Percentiles rank a stretch among this genome's conserved stretches.
Evolutionary conservation across 2,888 invertebrate species (phyloP).

Genomic region (Agriopis leucophaearia): DNA sequence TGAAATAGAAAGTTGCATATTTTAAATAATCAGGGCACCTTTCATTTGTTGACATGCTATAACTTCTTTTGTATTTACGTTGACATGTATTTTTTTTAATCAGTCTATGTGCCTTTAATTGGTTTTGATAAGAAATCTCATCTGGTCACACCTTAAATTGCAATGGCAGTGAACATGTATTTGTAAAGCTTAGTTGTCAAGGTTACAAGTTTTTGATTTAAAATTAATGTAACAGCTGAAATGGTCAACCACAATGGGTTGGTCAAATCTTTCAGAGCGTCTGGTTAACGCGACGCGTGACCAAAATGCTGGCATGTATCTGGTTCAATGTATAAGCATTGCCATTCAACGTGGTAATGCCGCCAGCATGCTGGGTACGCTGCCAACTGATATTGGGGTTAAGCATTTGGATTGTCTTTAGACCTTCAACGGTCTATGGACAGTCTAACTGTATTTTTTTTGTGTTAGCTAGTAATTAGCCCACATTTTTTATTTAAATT

Average conservation of each 20-base stretch:
- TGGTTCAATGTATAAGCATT: no score
- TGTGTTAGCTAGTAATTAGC: no score
- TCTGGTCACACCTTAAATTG: not conserved
- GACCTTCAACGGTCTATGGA: no score
- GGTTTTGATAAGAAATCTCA: conserved; percentile 11
- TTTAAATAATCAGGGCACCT: conserved; percentile 57
- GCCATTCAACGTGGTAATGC: no score
- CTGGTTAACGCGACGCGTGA: no score
- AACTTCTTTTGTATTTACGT: conserved; percentile 53
- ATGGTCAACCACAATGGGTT: not conserved
- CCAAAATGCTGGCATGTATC: no score
- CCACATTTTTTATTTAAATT: no score
- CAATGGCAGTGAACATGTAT: not conserved
- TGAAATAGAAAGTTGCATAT: conserved; percentile 59
- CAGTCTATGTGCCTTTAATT: not conserved
- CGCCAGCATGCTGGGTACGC: no score
- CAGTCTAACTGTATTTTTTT: no score
- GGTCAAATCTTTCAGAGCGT: no score
- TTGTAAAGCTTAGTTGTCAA: conserved; percentile 13
- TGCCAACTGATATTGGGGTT: no score
- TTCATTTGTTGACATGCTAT: conserved; percentile 69
- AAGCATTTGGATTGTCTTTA: no score
- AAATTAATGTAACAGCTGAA: conserved; percentile 6
- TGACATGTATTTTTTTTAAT: conserved; percentile 29
- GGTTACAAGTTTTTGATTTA: conserved; percentile 13